A percentile compares a stretch with the other conserved stretches of the same genome.
Conservation (phyloP, 2,113 vertebrate genomes). For the Xenopus tropicalis region DNA sequence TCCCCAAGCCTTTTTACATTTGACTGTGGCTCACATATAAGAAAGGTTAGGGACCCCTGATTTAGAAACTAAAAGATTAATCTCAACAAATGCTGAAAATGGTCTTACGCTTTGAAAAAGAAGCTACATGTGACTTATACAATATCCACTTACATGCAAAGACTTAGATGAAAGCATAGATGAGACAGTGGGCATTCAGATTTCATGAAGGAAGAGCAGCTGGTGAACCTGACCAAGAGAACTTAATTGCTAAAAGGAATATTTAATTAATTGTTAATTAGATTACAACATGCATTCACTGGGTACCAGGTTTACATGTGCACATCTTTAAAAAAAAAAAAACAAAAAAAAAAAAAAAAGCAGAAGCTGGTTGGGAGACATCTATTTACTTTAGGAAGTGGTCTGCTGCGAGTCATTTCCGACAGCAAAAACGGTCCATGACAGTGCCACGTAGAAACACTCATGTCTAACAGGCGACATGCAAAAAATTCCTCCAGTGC, state of each 20-base stretch:
- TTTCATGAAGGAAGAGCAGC: constrained; percentile 8
- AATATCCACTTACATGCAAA: background rate
- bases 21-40: too few species aligned
- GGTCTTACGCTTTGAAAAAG: too few species aligned
- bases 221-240: background rate
- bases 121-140: background rate
- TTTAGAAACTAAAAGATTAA: too few species aligned
- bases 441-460: too few species aligned
- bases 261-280: background rate
- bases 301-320: background rate
- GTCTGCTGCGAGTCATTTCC: constrained; percentile 4
- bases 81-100: too few species aligned
- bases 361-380: background rate
- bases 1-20: too few species aligned
- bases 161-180: constrained; percentile 4
- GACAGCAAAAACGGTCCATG: background rate
- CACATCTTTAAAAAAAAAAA: too few species aligned
- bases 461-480: too few species aligned
- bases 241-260: background rate
- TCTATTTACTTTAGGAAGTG: background rate
- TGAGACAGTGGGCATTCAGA: background rate
- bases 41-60: too few species aligned
- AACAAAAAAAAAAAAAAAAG: too few species aligned
- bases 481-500: too few species aligned
- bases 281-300: background rate